These are phyloP conservation scores for Panurus biarmicus DNA, from an alignment of 2,113 vertebrate species.

Conservation along the genomic window DNA sequence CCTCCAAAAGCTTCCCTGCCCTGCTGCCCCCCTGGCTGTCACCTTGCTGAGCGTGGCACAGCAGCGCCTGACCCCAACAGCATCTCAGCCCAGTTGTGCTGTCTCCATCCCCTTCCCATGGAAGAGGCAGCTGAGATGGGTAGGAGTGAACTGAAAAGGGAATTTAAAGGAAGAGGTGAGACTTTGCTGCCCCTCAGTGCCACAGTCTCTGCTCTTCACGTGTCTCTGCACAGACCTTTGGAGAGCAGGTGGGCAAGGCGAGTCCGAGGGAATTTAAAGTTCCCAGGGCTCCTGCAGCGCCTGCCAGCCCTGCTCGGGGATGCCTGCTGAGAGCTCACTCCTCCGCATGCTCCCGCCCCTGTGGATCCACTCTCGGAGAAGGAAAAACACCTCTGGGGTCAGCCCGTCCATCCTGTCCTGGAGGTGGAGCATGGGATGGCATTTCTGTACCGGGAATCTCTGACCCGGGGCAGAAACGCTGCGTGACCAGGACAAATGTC, in stretches of 20 bases:
- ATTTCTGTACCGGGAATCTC: background rate
- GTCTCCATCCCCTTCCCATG: background rate
- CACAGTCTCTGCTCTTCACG: background rate
- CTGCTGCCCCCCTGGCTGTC: background rate
- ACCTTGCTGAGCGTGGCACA: background rate
- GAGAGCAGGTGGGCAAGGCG: background rate
- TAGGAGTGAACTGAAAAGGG: background rate
- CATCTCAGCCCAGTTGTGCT: background rate
- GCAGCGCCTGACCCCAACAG: background rate
- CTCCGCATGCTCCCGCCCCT: background rate
- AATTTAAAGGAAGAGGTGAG: background rate
- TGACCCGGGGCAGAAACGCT: background rate
- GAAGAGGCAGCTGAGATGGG: background rate
- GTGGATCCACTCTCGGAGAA: background rate
- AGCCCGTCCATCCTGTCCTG: background rate
- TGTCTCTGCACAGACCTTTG: background rate
- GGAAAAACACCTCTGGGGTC: background rate
- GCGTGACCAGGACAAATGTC: background rate
- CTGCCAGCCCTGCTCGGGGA: background rate
- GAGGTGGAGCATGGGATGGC: background rate
- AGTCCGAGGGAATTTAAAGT: background rate
- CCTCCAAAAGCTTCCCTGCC: background rate
- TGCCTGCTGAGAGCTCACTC: background rate
- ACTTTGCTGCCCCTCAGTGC: background rate
- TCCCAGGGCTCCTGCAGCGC: background rate